Conservation (phyloP, 2,888 invertebrate genomes). For the Dermolepida albohirtum region DNA sequence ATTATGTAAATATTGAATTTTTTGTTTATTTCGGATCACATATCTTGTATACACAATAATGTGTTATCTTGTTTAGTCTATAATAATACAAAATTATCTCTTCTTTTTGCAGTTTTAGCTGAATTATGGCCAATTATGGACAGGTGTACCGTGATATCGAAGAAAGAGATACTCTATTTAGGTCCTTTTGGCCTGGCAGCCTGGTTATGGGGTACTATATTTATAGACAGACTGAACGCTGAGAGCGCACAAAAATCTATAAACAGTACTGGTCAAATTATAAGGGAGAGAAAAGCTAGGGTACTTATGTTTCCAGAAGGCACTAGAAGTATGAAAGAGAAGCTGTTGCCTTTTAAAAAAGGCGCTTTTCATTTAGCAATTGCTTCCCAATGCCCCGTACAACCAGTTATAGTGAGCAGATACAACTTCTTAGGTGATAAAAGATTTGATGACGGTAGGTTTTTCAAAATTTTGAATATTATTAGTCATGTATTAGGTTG, state of each 20-base stretch:
- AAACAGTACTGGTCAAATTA: conserved; percentile 77
- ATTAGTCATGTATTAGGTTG: no score
- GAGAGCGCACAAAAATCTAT: conserved; percentile 79
- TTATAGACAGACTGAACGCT: conserved; percentile 82
- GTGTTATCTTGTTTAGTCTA: no score
- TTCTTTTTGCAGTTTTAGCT: conserved; percentile 71
- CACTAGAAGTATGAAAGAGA: conserved; percentile 82
- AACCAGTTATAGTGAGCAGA: conserved; percentile 89
- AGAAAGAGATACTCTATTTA: conserved; percentile 83
- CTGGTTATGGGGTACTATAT: conserved; percentile 91
- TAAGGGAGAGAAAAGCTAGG: conserved; percentile 76
- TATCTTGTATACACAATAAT: neutral
- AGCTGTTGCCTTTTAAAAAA: conserved; percentile 91
- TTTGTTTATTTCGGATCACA: conserved; percentile 21
- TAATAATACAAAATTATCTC: neutral
- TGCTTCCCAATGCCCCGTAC: conserved; percentile 84
- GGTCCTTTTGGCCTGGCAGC: conserved; percentile 87
- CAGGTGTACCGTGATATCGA: conserved; percentile 84
- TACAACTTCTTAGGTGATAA: conserved; percentile 76
- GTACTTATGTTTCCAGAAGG: conserved; percentile 94
- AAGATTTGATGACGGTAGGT: conserved; percentile 74
- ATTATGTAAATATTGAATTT: conserved; percentile 53
- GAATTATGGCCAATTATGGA: conserved; percentile 86
- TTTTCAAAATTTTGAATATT: conserved; percentile 1
- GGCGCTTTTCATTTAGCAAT: conserved; percentile 96